A percentile compares a stretch with the other conserved stretches of the same genome.
Evolutionary conservation across 2,113 vertebrate species (phyloP).

Genomic region (Jaculus jaculus): DNA sequence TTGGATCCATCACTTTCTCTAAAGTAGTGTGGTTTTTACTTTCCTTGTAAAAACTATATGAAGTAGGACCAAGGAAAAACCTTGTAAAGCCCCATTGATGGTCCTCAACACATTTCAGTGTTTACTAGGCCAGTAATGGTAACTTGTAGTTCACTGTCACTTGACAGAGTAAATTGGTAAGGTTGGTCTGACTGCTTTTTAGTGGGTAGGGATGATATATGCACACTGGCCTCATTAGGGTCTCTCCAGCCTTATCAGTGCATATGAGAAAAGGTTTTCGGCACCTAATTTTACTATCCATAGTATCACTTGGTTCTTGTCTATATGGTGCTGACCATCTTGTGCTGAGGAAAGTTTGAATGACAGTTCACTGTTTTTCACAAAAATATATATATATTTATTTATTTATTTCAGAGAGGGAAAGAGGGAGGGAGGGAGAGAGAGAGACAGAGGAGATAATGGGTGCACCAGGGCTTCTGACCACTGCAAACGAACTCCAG

Average conservation of each 20-base stretch:
- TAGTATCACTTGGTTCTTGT: neutral
- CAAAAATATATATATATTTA: too few species aligned
- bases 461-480: too few species aligned
- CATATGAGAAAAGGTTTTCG: neutral
- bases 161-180: neutral
- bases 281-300: neutral
- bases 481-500: too few species aligned
- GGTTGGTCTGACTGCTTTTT: neutral
- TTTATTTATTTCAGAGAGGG: too few species aligned
- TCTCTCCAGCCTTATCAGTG: neutral
- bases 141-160: neutral
- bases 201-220: rapidly evolving
- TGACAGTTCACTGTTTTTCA: too few species aligned
- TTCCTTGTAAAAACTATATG: neutral
- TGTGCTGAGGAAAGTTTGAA: neutral
- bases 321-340: neutral
- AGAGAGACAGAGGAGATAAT: too few species aligned
- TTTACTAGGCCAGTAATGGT: neutral
- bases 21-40: neutral
- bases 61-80: neutral
- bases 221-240: neutral
- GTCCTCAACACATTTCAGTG: neutral
- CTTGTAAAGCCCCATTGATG: neutral
- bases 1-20: neutral
- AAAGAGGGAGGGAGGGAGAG: too few species aligned